Evolutionary conservation across 2,113 vertebrate species (phyloP).

Genomic region (Zingel zingel): DNA sequence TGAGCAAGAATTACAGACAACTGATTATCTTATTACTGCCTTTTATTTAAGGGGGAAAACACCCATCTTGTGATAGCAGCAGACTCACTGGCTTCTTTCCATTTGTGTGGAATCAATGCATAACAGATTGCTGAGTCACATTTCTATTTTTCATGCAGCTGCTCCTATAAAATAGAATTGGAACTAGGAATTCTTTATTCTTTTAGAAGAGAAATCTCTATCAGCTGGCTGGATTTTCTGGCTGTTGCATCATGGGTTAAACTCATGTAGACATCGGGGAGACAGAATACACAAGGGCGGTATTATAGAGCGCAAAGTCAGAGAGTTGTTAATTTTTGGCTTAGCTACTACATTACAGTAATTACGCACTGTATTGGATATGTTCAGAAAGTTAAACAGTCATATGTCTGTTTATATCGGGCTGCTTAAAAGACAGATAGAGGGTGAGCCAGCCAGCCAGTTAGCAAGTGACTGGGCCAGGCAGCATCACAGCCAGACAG

Average conservation of each 20-base stretch:
- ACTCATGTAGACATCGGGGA: slow-evolving; percentile 54
- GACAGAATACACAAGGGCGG: slow-evolving; percentile 73
- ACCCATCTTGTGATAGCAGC: slow-evolving; percentile 57
- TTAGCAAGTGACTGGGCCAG: slow-evolving; percentile 20
- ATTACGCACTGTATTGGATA: slow-evolving; percentile 57
- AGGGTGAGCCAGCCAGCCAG: slow-evolving; percentile 21
- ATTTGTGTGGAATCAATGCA: slow-evolving; percentile 71
- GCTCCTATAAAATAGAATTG: slow-evolving; percentile 42
- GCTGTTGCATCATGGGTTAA: slow-evolving; percentile 76
- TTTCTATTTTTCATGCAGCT: slow-evolving; percentile 50
- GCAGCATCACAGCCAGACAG: slow-evolving; percentile 38
- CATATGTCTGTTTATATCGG: slow-evolving; percentile 54
- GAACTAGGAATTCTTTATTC: slow-evolving; percentile 55
- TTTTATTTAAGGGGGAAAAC: slow-evolving; percentile 52
- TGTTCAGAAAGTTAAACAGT: slow-evolving; percentile 67
- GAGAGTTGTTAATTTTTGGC: slow-evolving; percentile 69
- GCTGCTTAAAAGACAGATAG: slow-evolving; percentile 48
- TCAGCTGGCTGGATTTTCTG: slow-evolving; percentile 60
- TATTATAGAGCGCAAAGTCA: slow-evolving; percentile 74
- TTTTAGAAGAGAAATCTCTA: slow-evolving; percentile 39
- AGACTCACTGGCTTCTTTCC: slow-evolving; percentile 67
- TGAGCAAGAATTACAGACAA: slow-evolving; percentile 54
- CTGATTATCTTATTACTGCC: slow-evolving; percentile 69
- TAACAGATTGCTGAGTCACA: slow-evolving; percentile 77
- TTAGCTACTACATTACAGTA: slow-evolving; percentile 68